Conservation (phyloP, 2,113 vertebrate genomes). For the Erythrocercus mccallii region DNA sequence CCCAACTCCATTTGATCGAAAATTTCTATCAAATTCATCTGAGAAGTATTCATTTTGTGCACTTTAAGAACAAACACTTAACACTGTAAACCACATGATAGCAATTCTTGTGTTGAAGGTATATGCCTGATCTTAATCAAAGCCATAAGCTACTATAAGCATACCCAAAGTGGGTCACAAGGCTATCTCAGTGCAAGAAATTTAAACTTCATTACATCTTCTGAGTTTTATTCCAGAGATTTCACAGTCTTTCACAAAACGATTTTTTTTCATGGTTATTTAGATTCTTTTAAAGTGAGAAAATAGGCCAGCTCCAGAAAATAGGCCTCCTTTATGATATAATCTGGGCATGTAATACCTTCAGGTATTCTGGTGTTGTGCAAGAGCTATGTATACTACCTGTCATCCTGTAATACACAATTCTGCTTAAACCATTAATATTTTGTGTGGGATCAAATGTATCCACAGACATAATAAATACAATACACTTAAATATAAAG, state of each 20-base stretch:
- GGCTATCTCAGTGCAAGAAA: not conserved
- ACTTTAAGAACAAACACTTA: not conserved
- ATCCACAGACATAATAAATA: not conserved
- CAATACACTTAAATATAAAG: not conserved
- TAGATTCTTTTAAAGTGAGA: not conserved
- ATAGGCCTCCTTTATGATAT: not conserved
- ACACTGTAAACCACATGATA: not conserved
- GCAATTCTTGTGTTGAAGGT: not conserved
- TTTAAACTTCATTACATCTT: not conserved
- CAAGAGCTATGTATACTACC: not conserved
- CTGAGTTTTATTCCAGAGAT: not conserved
- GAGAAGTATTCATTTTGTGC: not conserved
- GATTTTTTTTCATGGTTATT: not conserved
- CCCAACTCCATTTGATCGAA: not conserved
- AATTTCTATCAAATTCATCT: not conserved
- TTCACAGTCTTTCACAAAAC: not conserved
- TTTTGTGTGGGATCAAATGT: not conserved
- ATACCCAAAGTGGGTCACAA: not conserved
- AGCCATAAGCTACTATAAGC: not conserved
- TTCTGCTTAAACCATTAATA: not conserved
- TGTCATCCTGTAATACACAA: not conserved
- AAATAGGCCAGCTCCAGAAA: not conserved
- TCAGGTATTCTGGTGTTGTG: not conserved
- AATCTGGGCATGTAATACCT: not conserved
- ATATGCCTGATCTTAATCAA: not conserved